phyloP scores from a whole-genome alignment of 1,140 invertebrate genomes.

The Dufourea novaeangliae region DNA sequence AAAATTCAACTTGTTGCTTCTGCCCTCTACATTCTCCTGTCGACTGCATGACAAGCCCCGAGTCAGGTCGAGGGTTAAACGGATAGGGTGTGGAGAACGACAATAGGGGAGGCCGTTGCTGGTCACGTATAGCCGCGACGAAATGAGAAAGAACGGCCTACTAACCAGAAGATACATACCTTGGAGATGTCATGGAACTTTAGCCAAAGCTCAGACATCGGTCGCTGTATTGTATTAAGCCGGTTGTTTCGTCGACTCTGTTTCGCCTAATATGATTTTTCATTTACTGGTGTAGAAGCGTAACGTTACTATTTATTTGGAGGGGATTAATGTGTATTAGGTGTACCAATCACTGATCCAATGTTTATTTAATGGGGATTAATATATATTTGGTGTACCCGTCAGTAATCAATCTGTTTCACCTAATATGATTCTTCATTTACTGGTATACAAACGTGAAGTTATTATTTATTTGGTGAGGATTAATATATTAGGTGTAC shows the following conservation, averaged over 20 bases:
- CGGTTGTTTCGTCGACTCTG: neutral
- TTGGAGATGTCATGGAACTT: neutral
- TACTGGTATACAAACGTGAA: neutral
- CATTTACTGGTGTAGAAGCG: neutral
- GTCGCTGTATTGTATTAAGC: neutral
- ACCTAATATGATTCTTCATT: slow-evolving; percentile 2
- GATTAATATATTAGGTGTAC: too few species aligned
- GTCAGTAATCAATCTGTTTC: neutral
- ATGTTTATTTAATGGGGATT: too few species aligned
- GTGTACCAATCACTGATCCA: too few species aligned
- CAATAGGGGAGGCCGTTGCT: too few species aligned
- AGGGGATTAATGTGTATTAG: neutral
- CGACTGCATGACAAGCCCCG: slow-evolving; percentile 6
- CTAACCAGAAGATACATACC: neutral
- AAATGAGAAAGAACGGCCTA: slow-evolving; percentile 18
- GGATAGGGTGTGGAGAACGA: neutral
- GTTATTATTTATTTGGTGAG: neutral
- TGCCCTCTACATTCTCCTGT: neutral
- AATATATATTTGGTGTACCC: too few species aligned
- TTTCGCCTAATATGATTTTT: neutral
- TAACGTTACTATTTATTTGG: neutral
- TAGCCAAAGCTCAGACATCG: neutral
- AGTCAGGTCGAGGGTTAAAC: neutral
- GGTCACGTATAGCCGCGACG: slow-evolving; percentile 3
- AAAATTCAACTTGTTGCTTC: slow-evolving; percentile 53